Base-by-base conservation (phyloP, 1,140 invertebrate species). In the Platorchestia sp. region DNA sequence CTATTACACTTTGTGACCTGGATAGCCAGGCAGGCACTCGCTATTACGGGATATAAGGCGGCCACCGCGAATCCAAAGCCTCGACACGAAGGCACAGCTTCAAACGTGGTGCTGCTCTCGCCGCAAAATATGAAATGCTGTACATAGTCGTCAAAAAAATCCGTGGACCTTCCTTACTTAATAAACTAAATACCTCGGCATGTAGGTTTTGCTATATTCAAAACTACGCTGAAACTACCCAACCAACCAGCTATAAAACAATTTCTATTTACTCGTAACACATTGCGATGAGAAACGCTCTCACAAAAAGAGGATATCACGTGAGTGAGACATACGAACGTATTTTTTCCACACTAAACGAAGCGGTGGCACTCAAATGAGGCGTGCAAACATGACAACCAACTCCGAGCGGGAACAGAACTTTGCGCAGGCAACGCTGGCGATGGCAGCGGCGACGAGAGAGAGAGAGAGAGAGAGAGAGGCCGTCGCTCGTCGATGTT, bases 1-100 rank as follows among this genome's bases (percentile, higher is more conserved):
- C 45, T 93, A 93, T 45, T 45, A 45, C 91, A 45, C 41, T 47
- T 93, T 44, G 91, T 93, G 91, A 93, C 91, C 91, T 93, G 91
- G 91, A 93, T 93, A 44, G 91, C 91, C 43, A 90, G 87, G 87
- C 87, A 75, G 87, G 87, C 87, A 44, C 43, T 44, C 91, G 43
- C 91, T 93, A 47, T 93, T 93, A 93, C 47, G 45, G 91, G 43
- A 93, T 93, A 93, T 44, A 44, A 93, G 45, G 43, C 45, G 91
- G 43, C 43, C 44, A 93, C 87, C 87, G 59, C 59, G 10, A 75
- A 75, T 75, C 59, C 59, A 75, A 75, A 75, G 59, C 59, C 36
- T 75, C 59, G 59, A 75, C 14, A 27, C 47, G 47, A 51, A 51
- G 47, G 47, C 59, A 75, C 59, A 75, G 59, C 59, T 75, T 75